Conservation (phyloP, 2,888 invertebrate species). For the Catocala sponsa region DNA sequence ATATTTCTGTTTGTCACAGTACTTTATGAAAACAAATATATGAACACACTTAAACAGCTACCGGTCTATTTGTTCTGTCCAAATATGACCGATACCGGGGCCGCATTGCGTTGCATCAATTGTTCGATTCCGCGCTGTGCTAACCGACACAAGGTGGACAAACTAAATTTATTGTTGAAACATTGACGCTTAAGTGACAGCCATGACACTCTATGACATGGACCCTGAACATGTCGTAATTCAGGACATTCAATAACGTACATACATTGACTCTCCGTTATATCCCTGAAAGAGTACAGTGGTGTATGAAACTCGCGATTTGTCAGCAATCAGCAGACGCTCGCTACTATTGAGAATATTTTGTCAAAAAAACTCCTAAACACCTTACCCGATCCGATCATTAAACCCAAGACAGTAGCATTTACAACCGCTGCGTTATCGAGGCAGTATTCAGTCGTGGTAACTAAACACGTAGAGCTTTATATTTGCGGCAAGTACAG, state of each 20-base stretch:
- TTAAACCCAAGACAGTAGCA: too few relatives aligned
- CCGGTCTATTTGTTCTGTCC: constrained; percentile 38
- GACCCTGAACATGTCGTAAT: not conserved
- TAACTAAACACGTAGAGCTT: too few relatives aligned
- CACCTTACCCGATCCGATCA: too few relatives aligned
- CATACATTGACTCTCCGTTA: too few relatives aligned
- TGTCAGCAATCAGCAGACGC: too few relatives aligned
- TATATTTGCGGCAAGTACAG: too few relatives aligned
- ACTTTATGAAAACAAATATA: constrained; percentile 17
- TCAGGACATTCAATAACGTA: not conserved
- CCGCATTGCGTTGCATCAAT: constrained; percentile 40
- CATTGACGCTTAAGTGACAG: constrained; percentile 36
- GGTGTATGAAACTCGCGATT: too few relatives aligned
- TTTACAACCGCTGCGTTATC: too few relatives aligned
- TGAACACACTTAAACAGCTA: constrained; percentile 23
- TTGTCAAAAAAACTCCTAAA: too few relatives aligned
- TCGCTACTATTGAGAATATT: too few relatives aligned
- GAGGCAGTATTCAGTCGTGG: too few relatives aligned
- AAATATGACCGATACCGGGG: constrained; percentile 37
- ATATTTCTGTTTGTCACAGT: constrained; percentile 9
- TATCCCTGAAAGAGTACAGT: too few relatives aligned
- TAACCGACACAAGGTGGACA: constrained; percentile 62
- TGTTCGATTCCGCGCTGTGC: constrained; percentile 38
- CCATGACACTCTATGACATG: constrained; percentile 1
- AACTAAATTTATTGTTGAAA: constrained; percentile 46